phyloP scores from a whole-genome alignment of 1,140 invertebrate species.

The Bombus consobrinus region DNA sequence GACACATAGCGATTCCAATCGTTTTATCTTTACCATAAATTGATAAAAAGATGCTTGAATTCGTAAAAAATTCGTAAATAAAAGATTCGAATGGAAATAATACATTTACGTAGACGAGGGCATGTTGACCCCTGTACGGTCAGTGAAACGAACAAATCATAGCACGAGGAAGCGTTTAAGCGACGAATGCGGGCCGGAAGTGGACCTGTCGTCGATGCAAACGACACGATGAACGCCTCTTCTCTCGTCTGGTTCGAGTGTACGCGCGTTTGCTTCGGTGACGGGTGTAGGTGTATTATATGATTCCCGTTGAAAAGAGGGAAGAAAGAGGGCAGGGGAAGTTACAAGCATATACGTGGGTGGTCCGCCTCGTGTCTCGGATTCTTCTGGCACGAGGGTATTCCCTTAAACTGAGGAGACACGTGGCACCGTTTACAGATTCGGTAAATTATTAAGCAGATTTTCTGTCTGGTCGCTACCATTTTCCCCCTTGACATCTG shows the following conservation, averaged over 20 bases:
- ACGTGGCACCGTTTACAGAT: constrained; percentile 62
- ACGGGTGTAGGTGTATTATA: constrained; percentile 56
- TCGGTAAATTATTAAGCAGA: constrained; percentile 63
- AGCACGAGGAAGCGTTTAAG: constrained; percentile 60
- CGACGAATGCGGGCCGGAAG: constrained; percentile 67
- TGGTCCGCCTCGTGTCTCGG: constrained; percentile 61
- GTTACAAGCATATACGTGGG: constrained; percentile 61
- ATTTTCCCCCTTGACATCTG: constrained; percentile 46
- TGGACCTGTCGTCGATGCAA: constrained; percentile 65
- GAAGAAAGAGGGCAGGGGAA: constrained; percentile 7
- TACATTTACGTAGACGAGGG: background rate
- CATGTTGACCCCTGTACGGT: background rate
- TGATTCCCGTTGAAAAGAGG: constrained; percentile 56
- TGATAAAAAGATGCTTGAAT: background rate
- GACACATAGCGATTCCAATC: too few relatives aligned
- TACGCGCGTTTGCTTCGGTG: constrained; percentile 22
- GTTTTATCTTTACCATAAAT: too few relatives aligned
- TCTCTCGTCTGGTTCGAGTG: constrained; percentile 48
- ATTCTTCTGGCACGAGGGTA: constrained; percentile 58
- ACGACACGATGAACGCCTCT: constrained; percentile 64
- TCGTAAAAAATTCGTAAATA: background rate
- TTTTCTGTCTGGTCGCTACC: constrained; percentile 18
- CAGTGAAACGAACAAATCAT: constrained; percentile 44
- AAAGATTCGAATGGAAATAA: background rate
- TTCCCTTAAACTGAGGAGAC: constrained; percentile 52